Percentiles rank a stretch among this genome's conserved stretches.
phyloP scores from a whole-genome alignment of 2,888 invertebrate species.

The Diabrotica balteata region DNA sequence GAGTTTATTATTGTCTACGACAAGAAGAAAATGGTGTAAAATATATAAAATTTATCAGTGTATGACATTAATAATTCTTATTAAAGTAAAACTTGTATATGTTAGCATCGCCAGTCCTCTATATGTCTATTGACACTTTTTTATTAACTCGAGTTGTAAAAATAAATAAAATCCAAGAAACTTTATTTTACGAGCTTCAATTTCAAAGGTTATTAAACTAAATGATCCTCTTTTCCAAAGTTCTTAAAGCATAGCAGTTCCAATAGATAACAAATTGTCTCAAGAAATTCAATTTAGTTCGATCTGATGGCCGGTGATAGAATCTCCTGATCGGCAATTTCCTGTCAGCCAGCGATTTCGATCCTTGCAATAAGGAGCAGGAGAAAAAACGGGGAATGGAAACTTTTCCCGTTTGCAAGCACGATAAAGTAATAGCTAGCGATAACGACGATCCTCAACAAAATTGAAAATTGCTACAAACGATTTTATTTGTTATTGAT shows the following conservation, averaged over 20 bases:
- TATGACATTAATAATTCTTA: too few relatives aligned
- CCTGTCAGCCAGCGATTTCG: conserved; percentile 41
- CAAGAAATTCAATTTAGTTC: conserved; percentile 51
- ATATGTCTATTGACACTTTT: too few relatives aligned
- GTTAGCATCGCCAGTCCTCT: too few relatives aligned
- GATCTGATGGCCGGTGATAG: conserved; percentile 44
- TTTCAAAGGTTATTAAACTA: too few relatives aligned
- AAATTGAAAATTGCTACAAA: conserved; percentile 56
- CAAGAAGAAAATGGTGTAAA: too few relatives aligned
- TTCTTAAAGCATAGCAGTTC: conserved; percentile 6
- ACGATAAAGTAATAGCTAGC: conserved; percentile 47
- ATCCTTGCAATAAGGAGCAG: conserved; percentile 24
- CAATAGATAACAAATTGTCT: conserved; percentile 29
- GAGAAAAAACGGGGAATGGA: conserved; percentile 29
- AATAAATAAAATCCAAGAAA: too few relatives aligned
- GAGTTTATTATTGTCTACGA: too few relatives aligned
- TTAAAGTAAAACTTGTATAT: too few relatives aligned
- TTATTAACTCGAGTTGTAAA: too few relatives aligned
- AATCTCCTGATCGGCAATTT: conserved; percentile 52
- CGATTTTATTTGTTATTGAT: conserved; percentile 14
- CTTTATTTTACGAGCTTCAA: too few relatives aligned
- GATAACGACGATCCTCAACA: conserved; percentile 55
- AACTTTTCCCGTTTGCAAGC: conserved; percentile 25
- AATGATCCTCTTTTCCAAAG: neutral
- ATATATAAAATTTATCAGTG: too few relatives aligned